Conservation (phyloP, 1,140 invertebrate species). For the Notospermus geniculatus region DNA sequence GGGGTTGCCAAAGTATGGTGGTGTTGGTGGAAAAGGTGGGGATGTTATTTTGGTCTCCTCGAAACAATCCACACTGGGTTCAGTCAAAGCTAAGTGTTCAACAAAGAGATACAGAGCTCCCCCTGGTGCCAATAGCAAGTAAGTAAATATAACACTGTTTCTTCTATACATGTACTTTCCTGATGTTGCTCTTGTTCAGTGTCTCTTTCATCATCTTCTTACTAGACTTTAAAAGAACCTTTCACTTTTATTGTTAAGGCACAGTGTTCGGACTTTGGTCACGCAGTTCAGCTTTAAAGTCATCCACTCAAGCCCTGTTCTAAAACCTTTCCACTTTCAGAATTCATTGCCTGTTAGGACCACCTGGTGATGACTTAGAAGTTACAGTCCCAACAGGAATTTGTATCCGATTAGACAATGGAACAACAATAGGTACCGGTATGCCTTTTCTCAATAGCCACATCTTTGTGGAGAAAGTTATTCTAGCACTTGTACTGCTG, state of each 20-base stretch:
- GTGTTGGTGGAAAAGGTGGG: conserved; percentile 94
- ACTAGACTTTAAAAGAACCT: not conserved
- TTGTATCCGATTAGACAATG: conserved; percentile 57
- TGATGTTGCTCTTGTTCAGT: too few relatives aligned
- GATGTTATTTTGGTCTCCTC: conserved; percentile 81
- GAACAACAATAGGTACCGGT: conserved; percentile 27
- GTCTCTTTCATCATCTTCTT: conserved; percentile 3
- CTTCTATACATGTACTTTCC: too few relatives aligned
- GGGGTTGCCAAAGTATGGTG: conserved; percentile 88
- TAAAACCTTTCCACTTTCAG: conserved; percentile 22
- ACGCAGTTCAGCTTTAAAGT: too few relatives aligned
- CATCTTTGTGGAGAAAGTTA: too few relatives aligned
- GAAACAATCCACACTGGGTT: conserved; percentile 22
- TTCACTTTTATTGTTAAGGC: not conserved
- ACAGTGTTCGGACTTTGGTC: not conserved
- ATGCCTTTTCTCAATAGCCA: too few relatives aligned
- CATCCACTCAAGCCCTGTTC: too few relatives aligned
- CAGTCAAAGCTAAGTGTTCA: conserved; percentile 29
- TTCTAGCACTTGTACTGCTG: conserved; percentile 55
- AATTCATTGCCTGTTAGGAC: conserved; percentile 63
- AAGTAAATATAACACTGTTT: conserved; percentile 16
- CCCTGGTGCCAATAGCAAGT: conserved; percentile 38
- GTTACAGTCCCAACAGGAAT: conserved; percentile 79
- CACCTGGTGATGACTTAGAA: conserved; percentile 66
- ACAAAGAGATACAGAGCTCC: conserved; percentile 33